These are phyloP conservation scores for Aotus griseimembra DNA, from an alignment of 2,797 vertebrate genomes.

Conservation along the genomic window DNA sequence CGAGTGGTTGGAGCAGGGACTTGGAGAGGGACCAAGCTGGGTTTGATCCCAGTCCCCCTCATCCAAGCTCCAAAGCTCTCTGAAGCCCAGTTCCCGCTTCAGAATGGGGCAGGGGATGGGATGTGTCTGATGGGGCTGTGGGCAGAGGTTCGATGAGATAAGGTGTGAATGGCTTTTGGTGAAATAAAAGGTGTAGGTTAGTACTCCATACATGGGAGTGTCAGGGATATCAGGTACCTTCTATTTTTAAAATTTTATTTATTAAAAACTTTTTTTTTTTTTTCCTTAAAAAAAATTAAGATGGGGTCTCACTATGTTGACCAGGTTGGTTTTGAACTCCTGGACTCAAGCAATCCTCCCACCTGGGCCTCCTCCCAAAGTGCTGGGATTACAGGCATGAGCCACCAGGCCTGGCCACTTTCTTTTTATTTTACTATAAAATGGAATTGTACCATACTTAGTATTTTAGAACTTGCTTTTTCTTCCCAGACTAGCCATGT, in stretches of 20 bases:
- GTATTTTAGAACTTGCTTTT: too few relatives aligned
- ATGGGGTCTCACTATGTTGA: too few relatives aligned
- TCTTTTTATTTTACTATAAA: neutral
- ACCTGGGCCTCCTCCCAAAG: neutral
- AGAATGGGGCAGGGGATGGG: neutral
- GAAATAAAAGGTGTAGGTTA: neutral
- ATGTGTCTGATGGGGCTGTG: neutral
- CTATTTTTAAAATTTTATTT: neutral
- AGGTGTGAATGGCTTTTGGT: neutral
- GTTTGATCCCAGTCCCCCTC: neutral
- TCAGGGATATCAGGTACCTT: rapidly evolving
- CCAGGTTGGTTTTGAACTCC: neutral
- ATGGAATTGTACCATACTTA: neutral
- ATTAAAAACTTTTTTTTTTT: neutral
- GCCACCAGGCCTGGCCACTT: neutral
- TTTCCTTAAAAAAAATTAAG: neutral
- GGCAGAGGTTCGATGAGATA: neutral
- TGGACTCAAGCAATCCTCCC: neutral
- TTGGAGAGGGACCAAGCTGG: neutral
- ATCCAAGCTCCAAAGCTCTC: neutral
- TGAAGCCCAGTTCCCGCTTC: neutral
- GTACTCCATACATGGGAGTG: rapidly evolving
- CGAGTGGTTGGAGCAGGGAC: neutral
- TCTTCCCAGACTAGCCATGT: rapidly evolving
- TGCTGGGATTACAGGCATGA: neutral